A percentile compares a stretch with the other conserved stretches of the same genome.
Evolutionary conservation across 2,888 invertebrate genomes (phyloP).

Genomic region (Drosophila borealis): DNA sequence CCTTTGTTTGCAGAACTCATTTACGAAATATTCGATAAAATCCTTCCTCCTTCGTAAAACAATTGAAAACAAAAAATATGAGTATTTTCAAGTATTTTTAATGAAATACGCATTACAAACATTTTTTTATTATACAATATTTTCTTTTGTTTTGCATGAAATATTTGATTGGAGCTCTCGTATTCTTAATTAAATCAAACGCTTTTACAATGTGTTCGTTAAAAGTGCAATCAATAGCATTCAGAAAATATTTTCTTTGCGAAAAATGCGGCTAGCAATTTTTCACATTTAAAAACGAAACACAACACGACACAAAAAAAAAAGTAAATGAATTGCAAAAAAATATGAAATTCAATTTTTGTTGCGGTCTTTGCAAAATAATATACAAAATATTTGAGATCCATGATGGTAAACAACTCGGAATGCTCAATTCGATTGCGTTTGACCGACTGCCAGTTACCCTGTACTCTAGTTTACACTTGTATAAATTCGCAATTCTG

Average conservation of each 20-base stretch:
- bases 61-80: no score
- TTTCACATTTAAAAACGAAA: conserved; percentile 44
- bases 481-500: no score
- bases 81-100: conserved; percentile 3
- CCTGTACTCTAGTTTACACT: not conserved
- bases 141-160: conserved; percentile 10
- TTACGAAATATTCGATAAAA: no score
- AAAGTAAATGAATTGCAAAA: not conserved
- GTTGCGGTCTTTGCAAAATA: conserved; percentile 20
- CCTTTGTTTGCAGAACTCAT: no score
- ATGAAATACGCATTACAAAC: conserved; percentile 17
- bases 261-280: conserved; percentile 25
- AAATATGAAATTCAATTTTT: conserved; percentile 29
- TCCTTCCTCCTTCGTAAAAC: no score
- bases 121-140: not conserved
- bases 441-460: conserved; percentile 3
- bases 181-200: conserved; percentile 45
- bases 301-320: conserved; percentile 1
- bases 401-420: conserved; percentile 8
- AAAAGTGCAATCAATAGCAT: conserved; percentile 45
- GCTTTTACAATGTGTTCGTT: conserved; percentile 41
- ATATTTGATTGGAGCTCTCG: conserved; percentile 26
- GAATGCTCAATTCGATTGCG: fast-evolving
- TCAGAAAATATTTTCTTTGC: conserved; percentile 17
- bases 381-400: conserved; percentile 40